Evolutionary conservation across 2,888 invertebrate genomes (phyloP).

Genomic region (Neocrepidodera transversa): DNA sequence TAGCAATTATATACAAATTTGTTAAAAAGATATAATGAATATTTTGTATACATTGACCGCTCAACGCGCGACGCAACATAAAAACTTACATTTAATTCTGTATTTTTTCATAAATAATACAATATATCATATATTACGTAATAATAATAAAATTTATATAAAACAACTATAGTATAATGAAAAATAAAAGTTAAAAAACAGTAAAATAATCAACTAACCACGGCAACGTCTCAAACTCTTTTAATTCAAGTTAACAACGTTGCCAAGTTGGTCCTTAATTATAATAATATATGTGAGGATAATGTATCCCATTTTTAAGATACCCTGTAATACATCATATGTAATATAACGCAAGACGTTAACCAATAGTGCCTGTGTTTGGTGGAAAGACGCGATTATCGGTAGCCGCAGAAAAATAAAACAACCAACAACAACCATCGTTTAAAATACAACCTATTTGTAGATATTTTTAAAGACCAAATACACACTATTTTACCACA

Average conservation of each 20-base stretch:
- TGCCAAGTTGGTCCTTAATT: conserved; percentile 61
- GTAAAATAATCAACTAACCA: conserved; percentile 56
- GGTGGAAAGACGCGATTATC: conserved; percentile 60
- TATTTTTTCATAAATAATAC: conserved; percentile 53
- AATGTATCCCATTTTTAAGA: conserved; percentile 62
- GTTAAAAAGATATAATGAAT: conserved; percentile 57
- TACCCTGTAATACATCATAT: conserved; percentile 63
- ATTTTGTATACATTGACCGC: conserved; percentile 57
- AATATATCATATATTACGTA: conserved; percentile 48
- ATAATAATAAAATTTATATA: conserved; percentile 57
- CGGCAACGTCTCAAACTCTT: conserved; percentile 54
- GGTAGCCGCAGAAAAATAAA: conserved; percentile 65
- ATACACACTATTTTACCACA: no score
- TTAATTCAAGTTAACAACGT: conserved; percentile 48
- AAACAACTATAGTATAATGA: conserved; percentile 53
- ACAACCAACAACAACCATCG: conserved; percentile 24
- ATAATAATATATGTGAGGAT: conserved; percentile 60
- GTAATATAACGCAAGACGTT: conserved; percentile 60
- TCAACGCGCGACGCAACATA: conserved; percentile 49
- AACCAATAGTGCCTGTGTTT: conserved; percentile 62
- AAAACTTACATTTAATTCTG: conserved; percentile 54
- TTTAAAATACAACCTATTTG: no score
- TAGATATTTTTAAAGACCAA: no score
- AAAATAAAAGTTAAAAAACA: conserved; percentile 45
- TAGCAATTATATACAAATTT: conserved; percentile 58